Base-by-base conservation (phyloP, 2,113 vertebrate species). In the Lathamus discolor region DNA sequence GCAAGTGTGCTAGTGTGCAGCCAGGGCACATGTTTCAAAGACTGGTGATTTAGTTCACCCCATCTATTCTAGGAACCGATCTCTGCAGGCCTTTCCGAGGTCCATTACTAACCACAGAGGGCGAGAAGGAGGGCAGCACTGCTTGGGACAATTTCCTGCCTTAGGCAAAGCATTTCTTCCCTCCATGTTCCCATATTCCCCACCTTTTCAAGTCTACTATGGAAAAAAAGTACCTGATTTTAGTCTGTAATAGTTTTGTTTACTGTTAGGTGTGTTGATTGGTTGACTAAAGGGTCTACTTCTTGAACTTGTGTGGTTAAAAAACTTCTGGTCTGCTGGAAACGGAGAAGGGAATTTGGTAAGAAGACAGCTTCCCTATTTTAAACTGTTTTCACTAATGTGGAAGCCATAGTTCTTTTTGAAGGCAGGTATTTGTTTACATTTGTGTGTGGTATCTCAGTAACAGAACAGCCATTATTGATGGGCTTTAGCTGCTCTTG, bases 331-430 rank as follows among this genome's bases (percentile, higher is more conserved):
- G 28, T 85, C 37, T 51, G 43, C 49, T 62, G 78, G 70, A 87
- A 91, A 90, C 73, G 33, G 52, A 83, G n/a, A 11, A 3, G 11
- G 48, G 13, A 95, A 87, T 62, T 91, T 91, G n/a, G 29, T 94
- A 52, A 79, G 81, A 95, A 86, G 69, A 94, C 74, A 69, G 80
- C 33, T 93, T 87, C 62, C 44, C 27, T 51, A 84, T 89, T 87
- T 41, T 0, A 82, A 93, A 66, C 27, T 62, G 89, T 76, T 95
- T 95, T 75, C 78, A 83, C 73, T 41, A 16, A 52, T 78, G 52
- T 75, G 61, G 66, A 89, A 55, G 64, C 64, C 91, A 44, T 48
- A 82, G 69, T 52, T 88, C 85, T 69, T 90, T 88, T 37, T 82
- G 83, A 91, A 91, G 57, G 80, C 75, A 83, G 33, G 43, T 44